Conservation (phyloP, 2,888 invertebrate species). For the Macrosoma leucophasiata region DNA sequence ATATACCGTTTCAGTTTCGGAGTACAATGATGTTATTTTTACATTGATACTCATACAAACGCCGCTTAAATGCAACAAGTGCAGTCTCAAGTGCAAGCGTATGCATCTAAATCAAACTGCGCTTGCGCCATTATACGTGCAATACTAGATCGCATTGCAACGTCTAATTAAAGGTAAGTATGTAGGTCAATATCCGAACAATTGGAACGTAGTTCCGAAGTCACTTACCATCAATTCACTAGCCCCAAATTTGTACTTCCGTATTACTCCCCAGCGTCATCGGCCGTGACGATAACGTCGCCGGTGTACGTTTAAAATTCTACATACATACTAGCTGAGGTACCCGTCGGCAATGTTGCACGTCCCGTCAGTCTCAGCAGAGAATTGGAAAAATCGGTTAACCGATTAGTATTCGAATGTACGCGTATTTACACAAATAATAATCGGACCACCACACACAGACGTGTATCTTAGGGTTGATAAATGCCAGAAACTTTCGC, state of each 20-base stretch:
- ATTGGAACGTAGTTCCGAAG: conserved; percentile 47
- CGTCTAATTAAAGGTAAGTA: conserved; percentile 52
- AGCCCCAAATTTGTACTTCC: conserved; percentile 56
- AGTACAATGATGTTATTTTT: neutral
- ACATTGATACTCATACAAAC: conserved; percentile 5
- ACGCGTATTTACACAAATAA: too few species aligned
- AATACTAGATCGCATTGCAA: conserved; percentile 38
- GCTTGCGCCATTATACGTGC: conserved; percentile 45
- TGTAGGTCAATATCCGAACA: conserved; percentile 30
- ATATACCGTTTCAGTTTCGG: too few species aligned
- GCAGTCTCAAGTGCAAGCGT: conserved; percentile 26
- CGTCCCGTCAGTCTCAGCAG: too few species aligned
- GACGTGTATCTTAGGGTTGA: too few species aligned
- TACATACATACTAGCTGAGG: too few species aligned
- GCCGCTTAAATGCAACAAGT: conserved; percentile 22
- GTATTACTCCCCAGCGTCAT: conserved; percentile 36
- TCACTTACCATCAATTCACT: conserved; percentile 43
- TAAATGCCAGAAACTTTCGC: too few species aligned
- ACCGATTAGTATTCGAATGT: conserved; percentile 10
- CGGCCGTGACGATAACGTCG: conserved; percentile 13
- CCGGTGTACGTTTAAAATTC: too few species aligned
- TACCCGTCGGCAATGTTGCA: too few species aligned
- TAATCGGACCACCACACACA: too few species aligned
- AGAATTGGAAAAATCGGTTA: conserved; percentile 17
- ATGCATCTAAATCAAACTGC: conserved; percentile 33